Conservation (phyloP, 2,113 vertebrate genomes). For the Chlamydotis undulata region DNA sequence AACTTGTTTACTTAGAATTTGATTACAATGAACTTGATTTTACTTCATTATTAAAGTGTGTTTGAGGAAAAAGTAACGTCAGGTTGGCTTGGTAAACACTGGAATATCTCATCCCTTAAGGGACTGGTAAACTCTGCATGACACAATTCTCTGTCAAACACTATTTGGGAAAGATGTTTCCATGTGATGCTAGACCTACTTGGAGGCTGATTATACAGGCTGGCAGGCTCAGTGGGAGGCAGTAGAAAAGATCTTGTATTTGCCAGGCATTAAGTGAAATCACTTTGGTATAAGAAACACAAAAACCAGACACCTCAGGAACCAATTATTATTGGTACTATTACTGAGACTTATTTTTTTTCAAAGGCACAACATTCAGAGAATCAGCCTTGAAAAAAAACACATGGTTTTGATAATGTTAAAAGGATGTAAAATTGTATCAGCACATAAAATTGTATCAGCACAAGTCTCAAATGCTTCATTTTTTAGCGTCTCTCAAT, state of each 20-base stretch:
- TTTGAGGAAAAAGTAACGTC: background rate
- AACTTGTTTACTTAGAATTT: background rate
- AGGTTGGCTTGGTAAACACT: background rate
- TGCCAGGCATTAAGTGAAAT: background rate
- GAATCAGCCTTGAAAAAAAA: background rate
- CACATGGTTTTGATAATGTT: background rate
- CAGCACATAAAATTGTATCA: background rate
- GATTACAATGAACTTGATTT: background rate
- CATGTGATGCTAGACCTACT: background rate
- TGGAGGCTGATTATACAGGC: background rate
- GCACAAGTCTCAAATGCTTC: background rate
- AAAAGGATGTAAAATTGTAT: background rate
- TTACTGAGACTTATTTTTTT: fast-evolving
- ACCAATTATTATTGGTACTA: background rate
- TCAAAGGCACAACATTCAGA: background rate
- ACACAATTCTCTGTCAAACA: background rate
- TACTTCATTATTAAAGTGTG: background rate
- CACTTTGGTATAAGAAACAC: background rate
- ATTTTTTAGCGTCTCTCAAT: background rate
- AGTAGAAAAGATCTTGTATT: background rate
- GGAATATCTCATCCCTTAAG: background rate
- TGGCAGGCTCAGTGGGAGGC: background rate
- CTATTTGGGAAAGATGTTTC: background rate
- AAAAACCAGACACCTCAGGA: background rate
- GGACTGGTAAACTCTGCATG: background rate